These are phyloP conservation scores for Theristicus caerulescens DNA, from an alignment of 2,113 vertebrate genomes.

Conservation along the genomic window DNA sequence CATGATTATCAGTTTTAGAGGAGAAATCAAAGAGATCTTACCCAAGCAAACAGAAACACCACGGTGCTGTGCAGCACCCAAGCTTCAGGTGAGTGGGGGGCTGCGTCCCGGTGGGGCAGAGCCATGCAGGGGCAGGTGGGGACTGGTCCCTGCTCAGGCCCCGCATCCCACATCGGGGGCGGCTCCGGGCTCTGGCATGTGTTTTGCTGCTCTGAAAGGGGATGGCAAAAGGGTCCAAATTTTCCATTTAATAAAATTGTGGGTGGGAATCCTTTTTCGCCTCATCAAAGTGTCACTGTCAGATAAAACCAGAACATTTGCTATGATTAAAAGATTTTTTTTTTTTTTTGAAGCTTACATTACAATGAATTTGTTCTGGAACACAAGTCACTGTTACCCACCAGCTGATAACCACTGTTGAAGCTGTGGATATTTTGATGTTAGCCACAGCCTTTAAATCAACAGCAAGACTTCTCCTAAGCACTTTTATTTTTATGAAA, in stretches of 20 bases:
- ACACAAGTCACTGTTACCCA: background rate
- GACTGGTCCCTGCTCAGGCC: background rate
- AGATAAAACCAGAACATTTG: background rate
- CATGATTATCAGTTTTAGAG: fast-evolving
- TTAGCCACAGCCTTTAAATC: background rate
- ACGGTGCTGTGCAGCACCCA: fast-evolving
- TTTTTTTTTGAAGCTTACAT: background rate
- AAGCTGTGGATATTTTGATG: background rate
- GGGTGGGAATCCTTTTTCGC: background rate
- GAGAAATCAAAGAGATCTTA: background rate
- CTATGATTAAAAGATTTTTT: background rate
- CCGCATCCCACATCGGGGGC: fast-evolving
- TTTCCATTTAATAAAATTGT: background rate
- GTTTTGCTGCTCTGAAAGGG: background rate
- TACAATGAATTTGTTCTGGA: background rate
- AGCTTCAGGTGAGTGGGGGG: background rate
- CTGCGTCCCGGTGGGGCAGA: background rate
- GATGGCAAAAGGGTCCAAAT: background rate
- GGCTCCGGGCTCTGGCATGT: fast-evolving
- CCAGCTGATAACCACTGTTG: background rate
- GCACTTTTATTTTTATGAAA: background rate
- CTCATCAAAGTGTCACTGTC: background rate
- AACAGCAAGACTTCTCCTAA: background rate
- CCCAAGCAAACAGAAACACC: background rate
- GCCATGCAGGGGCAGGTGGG: background rate